Percentiles rank a stretch among this genome's conserved stretches.
Conservation (phyloP, 64 coral and sea anemone species). For the Montipora efflorescens region DNA sequence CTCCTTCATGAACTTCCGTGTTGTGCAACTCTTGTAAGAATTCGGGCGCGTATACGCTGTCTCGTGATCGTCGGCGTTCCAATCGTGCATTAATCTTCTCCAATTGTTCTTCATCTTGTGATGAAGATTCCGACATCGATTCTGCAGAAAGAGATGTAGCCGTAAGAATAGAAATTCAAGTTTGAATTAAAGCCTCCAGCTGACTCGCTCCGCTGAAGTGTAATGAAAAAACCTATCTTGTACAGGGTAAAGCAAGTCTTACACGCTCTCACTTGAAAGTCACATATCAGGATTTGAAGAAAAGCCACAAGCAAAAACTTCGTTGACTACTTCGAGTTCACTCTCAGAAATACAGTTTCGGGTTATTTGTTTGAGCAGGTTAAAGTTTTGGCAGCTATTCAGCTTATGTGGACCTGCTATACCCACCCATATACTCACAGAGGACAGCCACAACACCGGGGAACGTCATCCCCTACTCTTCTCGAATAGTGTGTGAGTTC, state of each 20-base stretch:
- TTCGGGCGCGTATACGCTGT: conserved; percentile 60
- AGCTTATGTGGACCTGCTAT: too few relatives aligned
- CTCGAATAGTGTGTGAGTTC: too few relatives aligned
- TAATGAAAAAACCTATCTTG: not conserved
- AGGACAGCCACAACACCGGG: too few relatives aligned
- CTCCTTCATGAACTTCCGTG: conserved; percentile 74
- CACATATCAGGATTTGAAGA: not conserved
- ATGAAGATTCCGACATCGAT: conserved; percentile 39
- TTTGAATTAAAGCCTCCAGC: not conserved
- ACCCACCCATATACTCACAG: too few relatives aligned
- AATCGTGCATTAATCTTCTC: conserved; percentile 36
- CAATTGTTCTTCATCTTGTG: conserved; percentile 43
- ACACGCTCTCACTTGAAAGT: not conserved
- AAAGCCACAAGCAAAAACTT: not conserved
- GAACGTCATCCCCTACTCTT: too few relatives aligned
- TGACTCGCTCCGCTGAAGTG: not conserved
- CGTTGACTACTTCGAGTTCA: not conserved
- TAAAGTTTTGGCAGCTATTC: too few relatives aligned
- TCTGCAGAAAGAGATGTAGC: not conserved
- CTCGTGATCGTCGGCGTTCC: conserved; percentile 74
- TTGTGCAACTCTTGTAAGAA: conserved; percentile 90
- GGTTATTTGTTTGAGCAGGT: too few relatives aligned
- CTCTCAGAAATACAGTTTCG: too few relatives aligned
- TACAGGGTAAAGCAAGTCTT: not conserved
- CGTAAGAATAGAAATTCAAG: not conserved